These are phyloP conservation scores for Agrotis segetum DNA, from an alignment of 2,888 invertebrate genomes.

Conservation along the genomic window DNA sequence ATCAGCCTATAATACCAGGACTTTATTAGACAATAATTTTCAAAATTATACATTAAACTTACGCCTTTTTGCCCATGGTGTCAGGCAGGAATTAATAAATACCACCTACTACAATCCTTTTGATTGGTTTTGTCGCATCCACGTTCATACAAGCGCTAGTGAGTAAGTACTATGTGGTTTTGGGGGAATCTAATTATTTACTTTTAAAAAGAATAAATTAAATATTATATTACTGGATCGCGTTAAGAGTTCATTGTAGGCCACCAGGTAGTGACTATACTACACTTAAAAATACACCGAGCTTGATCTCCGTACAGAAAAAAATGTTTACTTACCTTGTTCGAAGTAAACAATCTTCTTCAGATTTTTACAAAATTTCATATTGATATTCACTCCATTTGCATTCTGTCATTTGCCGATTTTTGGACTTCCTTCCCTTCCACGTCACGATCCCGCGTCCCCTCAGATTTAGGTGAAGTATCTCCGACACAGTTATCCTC, in stretches of 20 bases:
- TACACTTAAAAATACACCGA: background rate
- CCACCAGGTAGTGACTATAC: no score
- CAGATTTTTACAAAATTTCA: background rate
- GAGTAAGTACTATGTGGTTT: no score
- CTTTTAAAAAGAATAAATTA: no score
- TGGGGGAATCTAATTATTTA: no score
- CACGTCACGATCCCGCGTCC: background rate
- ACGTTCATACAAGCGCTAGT: no score
- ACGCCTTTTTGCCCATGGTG: no score
- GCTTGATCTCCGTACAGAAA: background rate
- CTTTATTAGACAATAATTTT: background rate
- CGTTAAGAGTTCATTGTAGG: no score
- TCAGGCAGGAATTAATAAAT: no score
- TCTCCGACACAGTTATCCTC: conserved; percentile 11
- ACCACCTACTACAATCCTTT: no score
- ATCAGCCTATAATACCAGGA: background rate
- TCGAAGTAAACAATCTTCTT: background rate
- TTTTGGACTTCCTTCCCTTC: conserved; percentile 17
- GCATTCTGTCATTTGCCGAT: background rate
- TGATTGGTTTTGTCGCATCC: no score
- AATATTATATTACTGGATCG: no score
- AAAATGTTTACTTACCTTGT: background rate
- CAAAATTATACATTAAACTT: background rate
- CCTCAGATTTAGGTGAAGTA: conserved; percentile 28
- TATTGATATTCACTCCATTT: conserved; percentile 4